Base-by-base conservation (phyloP, 2,888 invertebrate species). In the Megaustenia siamemsis region DNA sequence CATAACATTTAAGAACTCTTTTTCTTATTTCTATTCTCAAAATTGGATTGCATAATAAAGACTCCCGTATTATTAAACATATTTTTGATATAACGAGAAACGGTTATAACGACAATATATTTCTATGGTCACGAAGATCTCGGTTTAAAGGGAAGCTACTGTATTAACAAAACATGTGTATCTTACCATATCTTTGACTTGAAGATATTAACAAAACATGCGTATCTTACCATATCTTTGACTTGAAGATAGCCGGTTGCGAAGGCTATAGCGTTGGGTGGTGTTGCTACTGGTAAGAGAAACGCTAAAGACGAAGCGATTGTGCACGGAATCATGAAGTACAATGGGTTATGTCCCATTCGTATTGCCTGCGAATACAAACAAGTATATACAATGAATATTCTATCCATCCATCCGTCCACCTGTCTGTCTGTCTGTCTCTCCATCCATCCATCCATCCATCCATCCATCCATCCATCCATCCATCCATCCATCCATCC, bases 241-340 rank as follows among this genome's bases (percentile, higher is more conserved):
- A 94, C 93, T 77, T 89, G 91, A 32, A 94, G 88, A 85, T 93
- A 90, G 8, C 94, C 94, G 28, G 93, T 91, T 18, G 94, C 97
- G 40, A 97, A 97, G 0, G 97, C 98, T 86, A 99, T 97, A 12
- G 98, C 98, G 94, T 98, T 98, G 32, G 98, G 98, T 1, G 98
- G 98, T 0, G 98, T 98, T 76, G 98, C 98, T 18, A 98, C 98
- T 0, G 98, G 98, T 94, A 98, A 95, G 95, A 98, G 97, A 95
- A 98, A 95, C 24, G 95, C 98, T 95, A 97, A 97, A 82, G 98
- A 98, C 93, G 98, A 97, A 8, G 97, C 96, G 49, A 98, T 95
- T 0, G 98, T 96, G 0, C 97, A 97, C 0, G 98, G 98, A 90
- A 98, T 95, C 96, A 98, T 97, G 93, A 98, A 95, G 94, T 97